Evolutionary conservation across 2,888 invertebrate genomes (phyloP).

Genomic region (Eilema sororculum): DNA sequence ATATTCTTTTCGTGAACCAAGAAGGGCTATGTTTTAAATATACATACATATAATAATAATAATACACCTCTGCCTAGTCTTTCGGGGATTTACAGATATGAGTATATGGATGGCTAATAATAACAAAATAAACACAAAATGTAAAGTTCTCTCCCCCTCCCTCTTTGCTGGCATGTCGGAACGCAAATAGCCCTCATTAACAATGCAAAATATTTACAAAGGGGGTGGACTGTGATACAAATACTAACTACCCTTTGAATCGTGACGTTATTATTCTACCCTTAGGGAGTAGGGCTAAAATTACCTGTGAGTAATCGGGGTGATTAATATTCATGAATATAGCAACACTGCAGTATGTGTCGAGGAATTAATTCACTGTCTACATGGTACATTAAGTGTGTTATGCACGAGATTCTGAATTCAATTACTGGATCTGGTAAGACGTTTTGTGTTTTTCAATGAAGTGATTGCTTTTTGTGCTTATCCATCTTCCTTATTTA

Average conservation of each 20-base stretch:
- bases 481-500: too few species aligned
- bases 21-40: too few species aligned
- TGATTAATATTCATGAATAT: slow-evolving; percentile 1
- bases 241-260: not conserved
- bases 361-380: not conserved
- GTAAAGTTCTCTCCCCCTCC: too few species aligned
- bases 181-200: slow-evolving; percentile 24
- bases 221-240: slow-evolving; percentile 22
- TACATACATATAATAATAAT: too few species aligned
- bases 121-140: not conserved
- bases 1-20: too few species aligned
- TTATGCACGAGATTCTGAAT: not conserved
- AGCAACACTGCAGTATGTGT: not conserved
- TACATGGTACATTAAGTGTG: not conserved
- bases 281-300: not conserved
- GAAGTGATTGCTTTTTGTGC: not conserved
- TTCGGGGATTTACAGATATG: too few species aligned
- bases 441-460: not conserved
- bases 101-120: not conserved
- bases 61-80: too few species aligned
- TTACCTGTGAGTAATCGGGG: slow-evolving; percentile 14
- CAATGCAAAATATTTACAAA: slow-evolving; percentile 34
- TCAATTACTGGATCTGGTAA: not conserved
- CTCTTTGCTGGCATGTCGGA: not conserved
- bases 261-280: slow-evolving; percentile 29